Conservation (phyloP, 2,888 invertebrate genomes). For the Oscheius onirici region DNA sequence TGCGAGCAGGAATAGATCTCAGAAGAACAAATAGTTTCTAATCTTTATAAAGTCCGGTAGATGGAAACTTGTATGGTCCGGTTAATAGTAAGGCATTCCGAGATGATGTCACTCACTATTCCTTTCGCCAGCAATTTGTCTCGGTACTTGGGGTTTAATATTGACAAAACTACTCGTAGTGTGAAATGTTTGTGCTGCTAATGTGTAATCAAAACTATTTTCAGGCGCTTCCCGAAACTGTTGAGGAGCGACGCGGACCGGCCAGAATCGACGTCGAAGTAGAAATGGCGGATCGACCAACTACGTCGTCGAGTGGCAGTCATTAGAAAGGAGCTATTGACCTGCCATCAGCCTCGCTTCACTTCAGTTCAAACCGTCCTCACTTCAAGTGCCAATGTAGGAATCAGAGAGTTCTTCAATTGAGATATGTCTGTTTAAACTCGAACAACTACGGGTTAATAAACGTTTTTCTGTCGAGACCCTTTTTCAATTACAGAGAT, state of each 20-base stretch:
- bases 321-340: not conserved
- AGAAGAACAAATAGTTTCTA: no score
- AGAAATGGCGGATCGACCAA: slow-evolving; percentile 32
- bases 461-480: slow-evolving; percentile 1
- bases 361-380: not conserved
- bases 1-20: no score
- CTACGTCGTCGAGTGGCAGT: slow-evolving; percentile 25
- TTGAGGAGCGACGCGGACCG: slow-evolving; percentile 4
- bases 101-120: no score
- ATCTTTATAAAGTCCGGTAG: no score
- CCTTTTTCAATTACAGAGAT: no score
- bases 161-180: no score
- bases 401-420: not conserved
- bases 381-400: slow-evolving; percentile 13
- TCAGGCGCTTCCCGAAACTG: slow-evolving; percentile 2
- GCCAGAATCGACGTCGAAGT: slow-evolving; percentile 25
- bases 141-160: no score
- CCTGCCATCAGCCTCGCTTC: not conserved
- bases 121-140: no score
- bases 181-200: no score
- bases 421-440: slow-evolving; percentile 15
- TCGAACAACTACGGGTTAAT: slow-evolving; percentile 27
- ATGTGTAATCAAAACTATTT: not conserved
- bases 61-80: no score
- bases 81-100: no score